Percentiles rank a stretch among this genome's conserved stretches.
Evolutionary conservation across 2,797 vertebrate genomes (phyloP).

Genomic region (Ficedula albicollis): DNA sequence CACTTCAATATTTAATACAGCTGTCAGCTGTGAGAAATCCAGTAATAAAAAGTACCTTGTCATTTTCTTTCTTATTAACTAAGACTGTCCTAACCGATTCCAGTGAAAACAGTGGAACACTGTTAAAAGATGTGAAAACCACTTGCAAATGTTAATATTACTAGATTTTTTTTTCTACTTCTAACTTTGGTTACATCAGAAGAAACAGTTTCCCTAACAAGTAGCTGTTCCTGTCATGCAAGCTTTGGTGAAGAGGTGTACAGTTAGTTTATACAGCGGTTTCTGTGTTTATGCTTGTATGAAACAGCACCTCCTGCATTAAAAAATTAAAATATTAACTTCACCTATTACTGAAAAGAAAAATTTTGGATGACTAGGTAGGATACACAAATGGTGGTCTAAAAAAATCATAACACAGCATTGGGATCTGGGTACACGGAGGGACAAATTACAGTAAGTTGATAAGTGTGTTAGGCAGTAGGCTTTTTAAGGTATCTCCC

Average conservation of each 20-base stretch:
- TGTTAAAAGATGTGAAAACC: not conserved
- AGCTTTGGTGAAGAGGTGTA: not conserved
- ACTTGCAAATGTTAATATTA: not conserved
- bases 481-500: not conserved
- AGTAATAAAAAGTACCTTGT: not conserved
- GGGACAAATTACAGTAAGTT: not conserved
- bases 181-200: not conserved
- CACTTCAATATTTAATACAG: not conserved
- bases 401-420: not conserved
- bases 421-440: not conserved
- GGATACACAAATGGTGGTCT: not conserved
- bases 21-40: not conserved
- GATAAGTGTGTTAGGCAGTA: not conserved
- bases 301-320: not conserved
- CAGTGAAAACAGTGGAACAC: not conserved
- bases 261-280: not conserved
- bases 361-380: not conserved
- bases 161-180: not conserved
- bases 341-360: not conserved
- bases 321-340: not conserved
- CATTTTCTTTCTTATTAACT: not conserved
- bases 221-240: not conserved
- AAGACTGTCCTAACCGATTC: not conserved
- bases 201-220: not conserved
- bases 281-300: not conserved